Evolutionary conservation across 2,888 invertebrate species (phyloP).

Genomic region (Harpalus rubripes): DNA sequence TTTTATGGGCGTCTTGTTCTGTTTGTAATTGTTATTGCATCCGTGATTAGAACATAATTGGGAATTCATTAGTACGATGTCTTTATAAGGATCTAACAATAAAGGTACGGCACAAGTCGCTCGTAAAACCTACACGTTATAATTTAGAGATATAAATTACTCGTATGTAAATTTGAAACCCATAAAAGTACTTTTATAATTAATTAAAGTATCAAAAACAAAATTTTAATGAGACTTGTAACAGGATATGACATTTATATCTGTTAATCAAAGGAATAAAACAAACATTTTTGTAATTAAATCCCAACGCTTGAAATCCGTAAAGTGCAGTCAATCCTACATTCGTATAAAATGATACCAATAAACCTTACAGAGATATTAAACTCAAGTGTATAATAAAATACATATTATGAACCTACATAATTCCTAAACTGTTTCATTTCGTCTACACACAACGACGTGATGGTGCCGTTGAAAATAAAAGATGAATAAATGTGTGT

Average conservation of each 20-base stretch:
- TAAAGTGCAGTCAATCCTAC: background rate
- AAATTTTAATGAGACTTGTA: background rate
- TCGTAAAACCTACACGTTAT: slow-evolving; percentile 27
- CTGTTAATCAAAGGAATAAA: background rate
- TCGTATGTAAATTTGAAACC: slow-evolving; percentile 8
- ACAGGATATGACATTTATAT: slow-evolving; percentile 2
- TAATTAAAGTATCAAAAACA: slow-evolving; percentile 11
- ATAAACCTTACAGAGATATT: no score
- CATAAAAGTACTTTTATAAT: slow-evolving; percentile 10
- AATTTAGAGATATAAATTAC: slow-evolving; percentile 23
- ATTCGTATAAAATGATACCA: background rate
- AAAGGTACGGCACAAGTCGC: slow-evolving; percentile 28
- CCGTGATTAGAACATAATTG: slow-evolving; percentile 22
- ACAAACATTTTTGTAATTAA: background rate
- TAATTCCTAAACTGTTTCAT: no score
- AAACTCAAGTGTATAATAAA: no score
- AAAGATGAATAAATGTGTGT: no score
- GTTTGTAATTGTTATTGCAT: slow-evolving; percentile 40
- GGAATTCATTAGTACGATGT: slow-evolving; percentile 6
- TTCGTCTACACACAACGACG: no score
- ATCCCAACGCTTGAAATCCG: background rate
- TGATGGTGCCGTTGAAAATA: no score
- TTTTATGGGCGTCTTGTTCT: slow-evolving; percentile 46
- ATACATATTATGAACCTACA: no score
- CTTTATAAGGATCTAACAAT: background rate